Percentiles rank a stretch among this genome's conserved stretches.
phyloP scores from a whole-genome alignment of 2,888 invertebrate species.

The Notocelia uddmanniana region DNA sequence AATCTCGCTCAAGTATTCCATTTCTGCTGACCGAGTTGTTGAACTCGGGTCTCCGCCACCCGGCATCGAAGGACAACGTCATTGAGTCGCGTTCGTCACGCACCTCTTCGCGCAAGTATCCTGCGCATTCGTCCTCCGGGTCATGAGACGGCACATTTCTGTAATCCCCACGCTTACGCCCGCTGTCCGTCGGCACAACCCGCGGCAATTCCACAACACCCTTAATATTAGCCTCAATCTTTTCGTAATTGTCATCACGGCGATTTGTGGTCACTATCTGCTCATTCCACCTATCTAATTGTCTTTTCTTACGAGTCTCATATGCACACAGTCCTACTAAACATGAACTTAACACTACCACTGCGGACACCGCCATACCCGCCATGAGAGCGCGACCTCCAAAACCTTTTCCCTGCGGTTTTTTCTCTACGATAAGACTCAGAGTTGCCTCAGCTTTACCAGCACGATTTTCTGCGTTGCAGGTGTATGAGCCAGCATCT shows the following conservation, averaged over 20 bases:
- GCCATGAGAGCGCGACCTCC: slow-evolving; percentile 88
- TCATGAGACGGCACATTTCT: slow-evolving; percentile 90
- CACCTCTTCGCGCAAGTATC: slow-evolving; percentile 68
- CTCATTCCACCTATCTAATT: slow-evolving; percentile 82
- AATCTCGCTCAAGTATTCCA: slow-evolving; percentile 80
- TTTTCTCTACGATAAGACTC: slow-evolving; percentile 89
- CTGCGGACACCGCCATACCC: slow-evolving; percentile 89
- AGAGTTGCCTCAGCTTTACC: slow-evolving; percentile 91
- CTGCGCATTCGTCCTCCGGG: slow-evolving; percentile 87
- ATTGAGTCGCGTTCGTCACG: slow-evolving; percentile 64
- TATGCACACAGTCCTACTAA: slow-evolving; percentile 88
- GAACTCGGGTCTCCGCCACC: slow-evolving; percentile 70
- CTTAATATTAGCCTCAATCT: slow-evolving; percentile 90
- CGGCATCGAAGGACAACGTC: slow-evolving; percentile 66
- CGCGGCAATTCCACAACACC: slow-evolving; percentile 71
- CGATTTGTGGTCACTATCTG: slow-evolving; percentile 80
- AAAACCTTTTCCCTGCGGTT: slow-evolving; percentile 85
- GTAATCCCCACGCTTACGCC: slow-evolving; percentile 89
- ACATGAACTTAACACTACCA: slow-evolving; percentile 88
- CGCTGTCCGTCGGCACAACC: slow-evolving; percentile 67
- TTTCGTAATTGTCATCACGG: slow-evolving; percentile 90
- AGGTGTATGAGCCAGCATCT: slow-evolving; percentile 91
- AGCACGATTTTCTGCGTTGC: slow-evolving; percentile 93
- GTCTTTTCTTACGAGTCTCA: slow-evolving; percentile 87
- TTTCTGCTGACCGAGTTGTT: slow-evolving; percentile 61